Percentiles rank a stretch among this genome's conserved stretches.
These are phyloP conservation scores for Syrphus vitripennis DNA, from an alignment of 2,888 invertebrate species.

Conservation along the genomic window DNA sequence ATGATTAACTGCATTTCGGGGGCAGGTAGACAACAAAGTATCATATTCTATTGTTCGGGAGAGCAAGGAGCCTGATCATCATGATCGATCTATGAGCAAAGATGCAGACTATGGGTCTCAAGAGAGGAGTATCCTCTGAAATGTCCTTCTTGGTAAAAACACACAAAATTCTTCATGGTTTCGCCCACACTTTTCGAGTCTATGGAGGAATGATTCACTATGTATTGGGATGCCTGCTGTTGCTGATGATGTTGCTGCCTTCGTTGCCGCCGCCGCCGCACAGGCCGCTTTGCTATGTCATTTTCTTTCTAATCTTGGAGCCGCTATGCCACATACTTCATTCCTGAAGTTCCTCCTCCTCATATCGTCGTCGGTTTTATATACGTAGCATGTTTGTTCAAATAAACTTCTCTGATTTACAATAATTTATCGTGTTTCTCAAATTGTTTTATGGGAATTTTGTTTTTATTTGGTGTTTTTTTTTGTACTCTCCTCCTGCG, in stretches of 20 bases:
- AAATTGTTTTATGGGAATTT: slow-evolving; percentile 60
- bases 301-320: slow-evolving; percentile 43
- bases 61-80: slow-evolving; percentile 37
- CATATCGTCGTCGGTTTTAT: background rate
- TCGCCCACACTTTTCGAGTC: slow-evolving; percentile 47
- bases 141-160: slow-evolving; percentile 68
- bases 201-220: background rate
- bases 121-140: slow-evolving; percentile 61
- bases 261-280: background rate
- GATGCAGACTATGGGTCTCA: background rate
- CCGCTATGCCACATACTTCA: slow-evolving; percentile 57
- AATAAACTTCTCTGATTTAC: slow-evolving; percentile 66
- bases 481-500: background rate
- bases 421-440: slow-evolving; percentile 54
- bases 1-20: slow-evolving; percentile 49
- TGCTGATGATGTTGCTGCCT: slow-evolving; percentile 28
- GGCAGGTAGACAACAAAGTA: slow-evolving; percentile 22
- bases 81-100: slow-evolving; percentile 14
- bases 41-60: background rate
- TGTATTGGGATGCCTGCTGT: slow-evolving; percentile 47
- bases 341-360: slow-evolving; percentile 51
- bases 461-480: background rate
- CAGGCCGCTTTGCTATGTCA: background rate
- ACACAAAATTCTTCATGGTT: slow-evolving; percentile 62
- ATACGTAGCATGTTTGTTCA: slow-evolving; percentile 56